Conservation (phyloP, 2,888 invertebrate genomes). For the Eupithecia inturbata region DNA sequence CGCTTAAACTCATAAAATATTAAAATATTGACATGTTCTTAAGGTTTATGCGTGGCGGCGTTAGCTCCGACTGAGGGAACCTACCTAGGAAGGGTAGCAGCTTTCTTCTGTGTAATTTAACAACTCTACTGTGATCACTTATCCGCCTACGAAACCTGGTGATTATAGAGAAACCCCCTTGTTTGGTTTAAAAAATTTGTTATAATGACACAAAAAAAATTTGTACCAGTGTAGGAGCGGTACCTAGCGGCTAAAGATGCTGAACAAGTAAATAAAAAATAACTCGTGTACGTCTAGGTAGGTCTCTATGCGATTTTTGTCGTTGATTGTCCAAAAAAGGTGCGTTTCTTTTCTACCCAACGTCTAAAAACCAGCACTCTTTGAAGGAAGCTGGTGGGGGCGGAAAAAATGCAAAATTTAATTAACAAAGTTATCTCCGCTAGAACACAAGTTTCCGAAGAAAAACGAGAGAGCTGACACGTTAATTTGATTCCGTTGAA, state of each 20-base stretch:
- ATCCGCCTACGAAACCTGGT: no score
- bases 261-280: neutral
- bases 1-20: no score
- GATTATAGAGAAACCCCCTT: no score
- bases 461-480: constrained; percentile 80
- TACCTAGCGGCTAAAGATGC: neutral
- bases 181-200: no score
- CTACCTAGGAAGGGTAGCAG: no score
- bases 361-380: constrained; percentile 1
- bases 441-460: constrained; percentile 81
- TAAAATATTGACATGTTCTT: no score
- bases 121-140: no score
- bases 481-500: constrained; percentile 80
- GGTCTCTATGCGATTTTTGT: neutral
- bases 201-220: no score
- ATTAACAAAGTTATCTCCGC: constrained; percentile 81
- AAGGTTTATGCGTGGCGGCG: no score
- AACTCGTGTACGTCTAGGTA: neutral
- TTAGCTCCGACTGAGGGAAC: no score
- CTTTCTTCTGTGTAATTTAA: no score
- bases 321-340: neutral
- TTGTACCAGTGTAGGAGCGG: neutral
- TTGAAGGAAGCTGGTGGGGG: constrained; percentile 30
- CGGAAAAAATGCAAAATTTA: constrained; percentile 77
- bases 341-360: constrained; percentile 19